Percentiles rank a stretch among this genome's conserved stretches.
Conservation (phyloP, 2,797 vertebrate species). For the Mareca strepera region DNA sequence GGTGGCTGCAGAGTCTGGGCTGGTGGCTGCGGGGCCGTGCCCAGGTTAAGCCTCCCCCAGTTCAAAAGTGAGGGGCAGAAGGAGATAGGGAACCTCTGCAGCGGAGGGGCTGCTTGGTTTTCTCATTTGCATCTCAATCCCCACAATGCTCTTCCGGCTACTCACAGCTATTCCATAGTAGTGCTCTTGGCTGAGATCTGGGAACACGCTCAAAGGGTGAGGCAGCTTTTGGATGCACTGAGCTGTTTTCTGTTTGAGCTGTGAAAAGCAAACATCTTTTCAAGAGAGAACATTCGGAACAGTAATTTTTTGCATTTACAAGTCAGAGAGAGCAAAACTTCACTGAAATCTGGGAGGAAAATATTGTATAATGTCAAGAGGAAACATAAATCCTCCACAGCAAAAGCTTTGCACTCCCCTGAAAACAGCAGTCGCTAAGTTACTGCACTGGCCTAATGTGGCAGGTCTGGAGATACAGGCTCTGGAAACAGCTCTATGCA, state of each 20-base stretch:
- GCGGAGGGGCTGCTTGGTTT: slow-evolving; percentile 40
- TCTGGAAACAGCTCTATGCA: not conserved
- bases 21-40: not conserved
- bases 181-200: slow-evolving; percentile 73
- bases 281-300: slow-evolving; percentile 69
- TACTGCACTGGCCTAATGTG: slow-evolving; percentile 16
- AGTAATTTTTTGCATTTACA: slow-evolving; percentile 54
- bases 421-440: slow-evolving; percentile 13
- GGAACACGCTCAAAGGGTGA: slow-evolving; percentile 75
- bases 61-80: slow-evolving; percentile 55
- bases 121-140: slow-evolving; percentile 76
- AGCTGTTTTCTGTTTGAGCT: slow-evolving; percentile 74
- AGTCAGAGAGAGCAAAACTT: slow-evolving; percentile 51
- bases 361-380: slow-evolving; percentile 45
- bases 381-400: slow-evolving; percentile 36
- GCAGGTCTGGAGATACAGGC: slow-evolving; percentile 49
- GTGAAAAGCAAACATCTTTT: slow-evolving; percentile 75
- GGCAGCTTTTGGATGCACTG: slow-evolving; percentile 75
- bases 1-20: not conserved
- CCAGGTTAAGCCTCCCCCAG: slow-evolving; percentile 21
- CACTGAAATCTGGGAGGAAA: slow-evolving; percentile 22
- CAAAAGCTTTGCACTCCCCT: not conserved
- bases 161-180: slow-evolving; percentile 74
- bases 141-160: slow-evolving; percentile 75
- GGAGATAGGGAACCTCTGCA: slow-evolving; percentile 60